Conservation (phyloP, 2,888 invertebrate genomes). For the Torymus texanus region DNA sequence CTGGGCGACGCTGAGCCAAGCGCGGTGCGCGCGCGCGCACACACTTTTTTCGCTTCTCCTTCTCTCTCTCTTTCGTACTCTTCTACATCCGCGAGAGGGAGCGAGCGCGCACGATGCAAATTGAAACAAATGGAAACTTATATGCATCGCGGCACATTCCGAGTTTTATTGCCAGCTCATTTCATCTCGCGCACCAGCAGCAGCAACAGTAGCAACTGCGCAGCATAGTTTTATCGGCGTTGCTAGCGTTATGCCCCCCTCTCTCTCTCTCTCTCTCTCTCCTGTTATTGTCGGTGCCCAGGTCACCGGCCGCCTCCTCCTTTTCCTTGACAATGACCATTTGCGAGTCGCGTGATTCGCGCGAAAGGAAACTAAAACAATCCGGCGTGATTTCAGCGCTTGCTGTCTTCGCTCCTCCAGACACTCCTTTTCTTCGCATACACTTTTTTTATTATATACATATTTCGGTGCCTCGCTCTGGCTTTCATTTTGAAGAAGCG, state of each 20-base stretch:
- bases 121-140: constrained; percentile 72
- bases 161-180: constrained; percentile 70
- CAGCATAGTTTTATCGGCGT: constrained; percentile 66
- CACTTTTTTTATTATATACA: constrained; percentile 45
- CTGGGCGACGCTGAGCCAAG: not conserved
- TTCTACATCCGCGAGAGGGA: not conserved
- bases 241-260: constrained; percentile 65
- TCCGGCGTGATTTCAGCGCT: constrained; percentile 29
- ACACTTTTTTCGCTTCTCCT: constrained; percentile 7
- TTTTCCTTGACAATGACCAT: constrained; percentile 46
- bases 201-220: constrained; percentile 46
- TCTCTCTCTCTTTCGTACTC: constrained; percentile 4
- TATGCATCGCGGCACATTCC: constrained; percentile 68
- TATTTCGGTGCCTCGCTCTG: not conserved
- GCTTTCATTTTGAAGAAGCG: constrained; percentile 51
- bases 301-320: constrained; percentile 19
- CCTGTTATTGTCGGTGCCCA: constrained; percentile 64
- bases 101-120: constrained; percentile 60
- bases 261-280: constrained; percentile 53
- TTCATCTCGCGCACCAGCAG: constrained; percentile 65
- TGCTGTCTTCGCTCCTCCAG: not conserved
- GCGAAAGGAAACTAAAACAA: constrained; percentile 39
- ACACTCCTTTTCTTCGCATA: not conserved
- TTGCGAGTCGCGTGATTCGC: not conserved
- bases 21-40: not conserved